Percentiles rank a stretch among this genome's conserved stretches.
These are phyloP conservation scores for Ibidorhyncha struthersii DNA, from an alignment of 2,113 vertebrate species.

Conservation along the genomic window DNA sequence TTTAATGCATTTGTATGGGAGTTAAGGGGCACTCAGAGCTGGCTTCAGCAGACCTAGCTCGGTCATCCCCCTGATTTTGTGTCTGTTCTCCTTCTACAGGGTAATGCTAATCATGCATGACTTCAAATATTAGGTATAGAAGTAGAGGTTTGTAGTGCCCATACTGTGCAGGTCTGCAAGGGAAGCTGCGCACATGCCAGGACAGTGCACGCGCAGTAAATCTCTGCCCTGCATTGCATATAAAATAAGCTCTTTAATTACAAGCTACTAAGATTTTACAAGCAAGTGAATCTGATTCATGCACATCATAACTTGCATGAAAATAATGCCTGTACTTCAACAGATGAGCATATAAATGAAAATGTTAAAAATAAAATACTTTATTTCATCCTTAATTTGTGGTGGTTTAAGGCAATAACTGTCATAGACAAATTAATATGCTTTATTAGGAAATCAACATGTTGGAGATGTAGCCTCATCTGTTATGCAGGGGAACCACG, in stretches of 20 bases:
- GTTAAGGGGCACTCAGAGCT: neutral
- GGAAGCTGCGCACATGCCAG: neutral
- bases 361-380: constrained; percentile 41
- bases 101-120: neutral
- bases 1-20: neutral
- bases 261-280: constrained; percentile 15
- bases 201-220: neutral
- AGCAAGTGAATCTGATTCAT: constrained; percentile 40
- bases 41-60: neutral
- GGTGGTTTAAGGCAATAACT: constrained; percentile 31
- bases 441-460: constrained; percentile 41
- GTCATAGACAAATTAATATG: constrained; percentile 45
- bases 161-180: neutral
- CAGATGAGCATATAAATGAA: constrained; percentile 47
- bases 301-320: constrained; percentile 3
- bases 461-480: constrained; percentile 23
- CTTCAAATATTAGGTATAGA: neutral
- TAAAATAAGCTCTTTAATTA: constrained; percentile 47
- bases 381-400: constrained; percentile 50
- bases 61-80: neutral
- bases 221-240: neutral
- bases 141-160: neutral
- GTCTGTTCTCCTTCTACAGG: neutral
- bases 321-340: constrained; percentile 28
- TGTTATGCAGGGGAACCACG: neutral